Percentiles rank a stretch among this genome's conserved stretches.
phyloP scores from a whole-genome alignment of 2,113 vertebrate species.

The Corapipo altera region DNA sequence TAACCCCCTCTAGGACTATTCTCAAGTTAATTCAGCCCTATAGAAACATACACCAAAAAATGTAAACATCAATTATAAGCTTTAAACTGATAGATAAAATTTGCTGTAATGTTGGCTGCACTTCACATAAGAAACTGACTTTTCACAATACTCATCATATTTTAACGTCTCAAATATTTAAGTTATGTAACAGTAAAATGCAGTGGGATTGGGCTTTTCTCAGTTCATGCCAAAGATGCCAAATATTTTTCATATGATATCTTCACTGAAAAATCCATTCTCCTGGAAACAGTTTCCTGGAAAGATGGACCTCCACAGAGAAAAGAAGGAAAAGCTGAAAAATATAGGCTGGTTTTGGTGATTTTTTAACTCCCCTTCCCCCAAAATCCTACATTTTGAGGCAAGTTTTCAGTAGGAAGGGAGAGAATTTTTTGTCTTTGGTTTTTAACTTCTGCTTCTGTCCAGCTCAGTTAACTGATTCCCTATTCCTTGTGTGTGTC shows the following conservation, averaged over 20 bases:
- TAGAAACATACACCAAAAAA: neutral
- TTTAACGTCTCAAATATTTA: neutral
- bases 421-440: neutral
- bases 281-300: neutral
- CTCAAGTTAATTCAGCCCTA: neutral
- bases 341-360: neutral
- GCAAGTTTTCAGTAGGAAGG: neutral
- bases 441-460: neutral
- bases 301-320: neutral
- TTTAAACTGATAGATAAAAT: neutral
- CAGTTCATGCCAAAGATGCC: neutral
- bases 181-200: neutral
- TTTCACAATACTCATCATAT: neutral
- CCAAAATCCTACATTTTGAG: neutral
- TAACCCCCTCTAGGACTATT: neutral
- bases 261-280: neutral
- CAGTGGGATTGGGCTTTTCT: neutral
- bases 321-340: neutral
- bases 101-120: neutral
- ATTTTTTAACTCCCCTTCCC: neutral
- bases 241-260: neutral
- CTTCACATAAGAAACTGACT: neutral
- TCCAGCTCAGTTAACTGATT: neutral
- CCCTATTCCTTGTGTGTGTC: neutral
- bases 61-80: neutral